phyloP scores from a whole-genome alignment of 2,888 invertebrate species.

The Dynastes maya region DNA sequence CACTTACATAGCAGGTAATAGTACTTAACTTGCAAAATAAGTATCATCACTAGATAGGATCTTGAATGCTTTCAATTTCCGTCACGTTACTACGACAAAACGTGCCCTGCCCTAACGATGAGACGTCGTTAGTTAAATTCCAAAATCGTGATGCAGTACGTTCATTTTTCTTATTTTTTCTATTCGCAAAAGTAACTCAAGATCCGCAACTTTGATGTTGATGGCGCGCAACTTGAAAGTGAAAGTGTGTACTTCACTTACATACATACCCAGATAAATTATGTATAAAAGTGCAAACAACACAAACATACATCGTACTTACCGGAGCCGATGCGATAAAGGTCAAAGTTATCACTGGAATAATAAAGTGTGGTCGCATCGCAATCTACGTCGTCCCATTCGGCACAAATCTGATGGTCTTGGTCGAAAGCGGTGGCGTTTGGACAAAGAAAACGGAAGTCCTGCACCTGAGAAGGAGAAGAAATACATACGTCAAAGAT shows the following conservation, averaged over 20 bases:
- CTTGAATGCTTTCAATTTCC: slow-evolving; percentile 1
- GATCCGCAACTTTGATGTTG: slow-evolving; percentile 12
- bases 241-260: slow-evolving; percentile 20
- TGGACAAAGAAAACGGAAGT: slow-evolving; percentile 91
- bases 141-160: slow-evolving; percentile 25
- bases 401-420: slow-evolving; percentile 92
- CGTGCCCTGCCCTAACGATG: slow-evolving; percentile 17
- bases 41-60: neutral
- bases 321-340: slow-evolving; percentile 87
- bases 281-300: too few relatives aligned
- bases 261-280: neutral
- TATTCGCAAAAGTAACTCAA: neutral
- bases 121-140: slow-evolving; percentile 26
- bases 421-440: slow-evolving; percentile 94
- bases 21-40: slow-evolving; percentile 11
- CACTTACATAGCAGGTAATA: neutral
- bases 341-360: slow-evolving; percentile 88
- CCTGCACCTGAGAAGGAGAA: slow-evolving; percentile 76
- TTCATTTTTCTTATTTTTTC: neutral
- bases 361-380: slow-evolving; percentile 85
- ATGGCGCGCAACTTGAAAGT: slow-evolving; percentile 21
- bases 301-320: slow-evolving; percentile 54
- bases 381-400: slow-evolving; percentile 93
- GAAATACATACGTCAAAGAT: neutral
- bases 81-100: slow-evolving; percentile 34